phyloP scores from a whole-genome alignment of 2,797 vertebrate species.

The Aphelocoma californica region DNA sequence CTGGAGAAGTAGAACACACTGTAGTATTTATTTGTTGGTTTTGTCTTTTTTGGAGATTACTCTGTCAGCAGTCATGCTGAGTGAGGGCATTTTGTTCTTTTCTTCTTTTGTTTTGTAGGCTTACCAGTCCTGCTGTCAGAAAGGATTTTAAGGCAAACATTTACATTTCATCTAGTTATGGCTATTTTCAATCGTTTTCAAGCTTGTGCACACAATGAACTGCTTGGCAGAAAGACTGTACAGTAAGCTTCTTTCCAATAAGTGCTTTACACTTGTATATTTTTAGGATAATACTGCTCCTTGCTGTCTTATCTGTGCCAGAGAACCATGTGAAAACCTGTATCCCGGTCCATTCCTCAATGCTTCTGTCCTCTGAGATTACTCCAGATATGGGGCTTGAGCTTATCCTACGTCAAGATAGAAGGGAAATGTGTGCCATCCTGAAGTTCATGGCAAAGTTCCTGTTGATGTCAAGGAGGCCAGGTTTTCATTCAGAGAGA shows the following conservation, averaged over 20 bases:
- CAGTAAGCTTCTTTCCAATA: background rate
- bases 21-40: background rate
- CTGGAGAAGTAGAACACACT: background rate
- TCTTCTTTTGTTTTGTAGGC: background rate
- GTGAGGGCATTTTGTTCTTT: background rate
- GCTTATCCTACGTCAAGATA: background rate
- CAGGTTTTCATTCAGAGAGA: background rate
- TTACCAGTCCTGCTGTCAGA: background rate
- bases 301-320: background rate
- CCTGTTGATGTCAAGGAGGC: background rate
- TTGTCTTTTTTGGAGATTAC: background rate
- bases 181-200: background rate
- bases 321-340: background rate
- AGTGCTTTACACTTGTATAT: background rate
- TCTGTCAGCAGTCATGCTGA: background rate
- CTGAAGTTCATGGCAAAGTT: conserved; percentile 16
- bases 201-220: background rate
- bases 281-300: background rate
- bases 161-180: background rate
- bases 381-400: background rate
- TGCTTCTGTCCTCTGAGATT: background rate
- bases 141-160: background rate
- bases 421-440: background rate
- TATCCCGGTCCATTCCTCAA: background rate
- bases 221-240: background rate